Conservation (phyloP, 2,888 invertebrate species). For the Hirtodrosophila trivittata region DNA sequence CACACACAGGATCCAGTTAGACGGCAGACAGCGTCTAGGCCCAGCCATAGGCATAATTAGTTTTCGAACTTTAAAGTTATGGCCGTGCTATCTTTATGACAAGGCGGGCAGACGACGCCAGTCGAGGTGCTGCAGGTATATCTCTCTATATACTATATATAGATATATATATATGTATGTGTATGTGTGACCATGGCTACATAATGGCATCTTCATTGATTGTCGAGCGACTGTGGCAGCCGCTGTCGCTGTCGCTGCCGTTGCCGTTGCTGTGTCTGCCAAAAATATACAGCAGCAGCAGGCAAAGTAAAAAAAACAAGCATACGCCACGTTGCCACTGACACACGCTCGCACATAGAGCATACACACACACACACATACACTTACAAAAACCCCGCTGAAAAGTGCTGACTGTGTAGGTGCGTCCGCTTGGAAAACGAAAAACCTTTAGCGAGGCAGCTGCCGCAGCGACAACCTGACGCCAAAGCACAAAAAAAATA, state of each 20-base stretch:
- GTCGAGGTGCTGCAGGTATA: conserved; percentile 36
- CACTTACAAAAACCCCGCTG: conserved; percentile 15
- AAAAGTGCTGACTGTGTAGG: conserved; percentile 71
- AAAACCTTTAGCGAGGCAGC: conserved; percentile 52
- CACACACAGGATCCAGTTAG: too few relatives aligned
- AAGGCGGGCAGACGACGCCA: conserved; percentile 36
- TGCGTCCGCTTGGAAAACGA: conserved; percentile 64
- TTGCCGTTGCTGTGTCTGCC: conserved; percentile 53
- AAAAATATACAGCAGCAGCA: conserved; percentile 38
- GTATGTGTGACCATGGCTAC: conserved; percentile 30
- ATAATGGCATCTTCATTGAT: conserved; percentile 55
- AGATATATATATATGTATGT: conserved; percentile 1
- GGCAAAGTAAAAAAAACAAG: conserved; percentile 36
- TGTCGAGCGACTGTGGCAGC: conserved; percentile 45
- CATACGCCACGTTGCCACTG: conserved; percentile 54
- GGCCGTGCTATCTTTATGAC: conserved; percentile 74
- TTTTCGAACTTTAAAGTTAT: conserved; percentile 81
- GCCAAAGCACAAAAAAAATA: conserved; percentile 49
- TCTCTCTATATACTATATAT: conserved; percentile 7
- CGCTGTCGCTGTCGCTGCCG: conserved; percentile 8
- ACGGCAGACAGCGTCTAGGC: conserved; percentile 42
- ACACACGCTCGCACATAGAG: conserved; percentile 6
- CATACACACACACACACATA: conserved; percentile 13
- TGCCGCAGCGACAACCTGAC: conserved; percentile 72
- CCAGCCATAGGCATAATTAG: conserved; percentile 82